A percentile compares a stretch with the other conserved stretches of the same genome.
These are phyloP conservation scores for Coremacera marginata DNA, from an alignment of 2,888 invertebrate species.

Conservation along the genomic window DNA sequence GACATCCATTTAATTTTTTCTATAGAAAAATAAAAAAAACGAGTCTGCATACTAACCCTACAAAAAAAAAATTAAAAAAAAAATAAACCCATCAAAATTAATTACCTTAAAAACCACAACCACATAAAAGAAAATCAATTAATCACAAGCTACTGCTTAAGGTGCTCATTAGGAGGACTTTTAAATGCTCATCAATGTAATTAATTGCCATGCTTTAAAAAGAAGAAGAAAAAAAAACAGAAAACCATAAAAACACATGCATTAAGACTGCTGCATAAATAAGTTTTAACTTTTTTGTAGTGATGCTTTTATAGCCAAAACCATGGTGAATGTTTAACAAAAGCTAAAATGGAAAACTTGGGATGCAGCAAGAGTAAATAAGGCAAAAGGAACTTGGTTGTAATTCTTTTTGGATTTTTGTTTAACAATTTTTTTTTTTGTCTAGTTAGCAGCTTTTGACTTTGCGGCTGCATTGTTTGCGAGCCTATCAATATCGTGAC, in stretches of 20 bases:
- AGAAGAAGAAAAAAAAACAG: background rate
- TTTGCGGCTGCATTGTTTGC: constrained; percentile 1
- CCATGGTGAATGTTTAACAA: background rate
- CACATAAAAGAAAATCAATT: no score
- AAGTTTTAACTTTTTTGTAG: background rate
- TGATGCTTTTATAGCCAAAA: background rate
- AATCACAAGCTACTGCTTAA: no score
- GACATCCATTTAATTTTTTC: no score
- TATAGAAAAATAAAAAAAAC: no score
- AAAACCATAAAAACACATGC: background rate
- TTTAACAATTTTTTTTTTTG: background rate
- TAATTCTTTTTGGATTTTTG: background rate
- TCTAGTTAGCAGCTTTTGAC: background rate
- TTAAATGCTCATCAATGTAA: no score
- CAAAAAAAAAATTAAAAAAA: no score
- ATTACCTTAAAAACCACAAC: no score
- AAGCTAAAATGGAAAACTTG: background rate
- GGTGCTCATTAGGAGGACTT: no score
- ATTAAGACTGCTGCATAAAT: no score
- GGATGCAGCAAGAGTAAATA: background rate
- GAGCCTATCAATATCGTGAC: constrained; percentile 58
- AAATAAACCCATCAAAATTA: no score
- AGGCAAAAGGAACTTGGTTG: background rate
- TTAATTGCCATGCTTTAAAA: no score
- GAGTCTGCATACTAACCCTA: no score